phyloP scores from a whole-genome alignment of 2,888 invertebrate genomes.

The Athrips mouffetella region DNA sequence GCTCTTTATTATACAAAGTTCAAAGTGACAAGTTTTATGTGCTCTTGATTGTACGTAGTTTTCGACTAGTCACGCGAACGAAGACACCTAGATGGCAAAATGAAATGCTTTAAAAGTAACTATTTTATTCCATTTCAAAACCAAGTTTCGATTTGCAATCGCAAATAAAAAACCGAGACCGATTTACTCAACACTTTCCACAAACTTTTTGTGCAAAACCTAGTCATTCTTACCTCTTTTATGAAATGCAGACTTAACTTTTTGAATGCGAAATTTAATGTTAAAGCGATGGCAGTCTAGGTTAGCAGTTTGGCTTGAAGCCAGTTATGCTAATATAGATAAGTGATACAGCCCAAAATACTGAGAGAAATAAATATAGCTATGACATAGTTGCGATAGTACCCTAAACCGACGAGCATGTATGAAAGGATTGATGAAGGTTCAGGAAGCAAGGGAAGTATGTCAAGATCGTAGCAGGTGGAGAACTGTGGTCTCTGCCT shows the following conservation, averaged over 20 bases:
- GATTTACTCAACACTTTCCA: background rate
- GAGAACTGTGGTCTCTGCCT: too few species aligned
- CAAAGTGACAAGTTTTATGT: too few species aligned
- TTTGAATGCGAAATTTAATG: slow-evolving; percentile 12
- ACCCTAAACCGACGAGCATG: background rate
- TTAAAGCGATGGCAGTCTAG: slow-evolving; percentile 7
- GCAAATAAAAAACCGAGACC: background rate
- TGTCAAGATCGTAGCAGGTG: background rate
- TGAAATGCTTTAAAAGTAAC: too few species aligned
- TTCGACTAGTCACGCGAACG: too few species aligned
- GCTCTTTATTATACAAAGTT: too few species aligned
- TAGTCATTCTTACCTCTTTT: slow-evolving; percentile 10
- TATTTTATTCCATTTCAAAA: too few species aligned
- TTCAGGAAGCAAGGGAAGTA: background rate
- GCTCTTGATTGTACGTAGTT: too few species aligned
- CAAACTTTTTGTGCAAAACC: slow-evolving; percentile 1
- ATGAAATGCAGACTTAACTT: slow-evolving; percentile 9
- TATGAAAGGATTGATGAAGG: background rate
- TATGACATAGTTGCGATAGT: slow-evolving; percentile 1
- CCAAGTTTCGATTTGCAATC: too few species aligned
- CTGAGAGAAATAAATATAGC: slow-evolving; percentile 14
- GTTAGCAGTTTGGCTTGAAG: slow-evolving; percentile 13
- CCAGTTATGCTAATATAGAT: slow-evolving; percentile 20
- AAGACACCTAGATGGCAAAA: too few species aligned
- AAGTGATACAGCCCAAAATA: slow-evolving; percentile 21